Percentiles rank a stretch among this genome's conserved stretches.
Evolutionary conservation across 2,113 vertebrate genomes (phyloP).

Genomic region (Bubo blakistoni): DNA sequence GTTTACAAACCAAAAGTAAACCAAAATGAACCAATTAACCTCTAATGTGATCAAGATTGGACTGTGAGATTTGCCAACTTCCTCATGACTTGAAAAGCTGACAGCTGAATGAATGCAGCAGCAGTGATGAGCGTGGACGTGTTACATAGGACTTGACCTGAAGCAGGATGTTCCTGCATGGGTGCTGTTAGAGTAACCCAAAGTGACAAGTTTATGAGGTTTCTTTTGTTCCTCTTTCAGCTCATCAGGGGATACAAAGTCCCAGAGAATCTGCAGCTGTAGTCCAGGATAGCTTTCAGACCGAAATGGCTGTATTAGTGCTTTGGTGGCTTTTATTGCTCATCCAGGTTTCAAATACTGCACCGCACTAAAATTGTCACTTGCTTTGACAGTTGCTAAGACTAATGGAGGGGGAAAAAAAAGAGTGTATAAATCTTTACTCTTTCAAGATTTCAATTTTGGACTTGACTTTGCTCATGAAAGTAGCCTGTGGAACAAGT

Average conservation of each 20-base stretch:
- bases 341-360: neutral
- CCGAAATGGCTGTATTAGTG: neutral
- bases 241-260: neutral
- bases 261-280: neutral
- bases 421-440: neutral
- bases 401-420: neutral
- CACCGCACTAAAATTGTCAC: neutral
- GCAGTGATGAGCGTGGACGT: neutral
- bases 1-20: neutral
- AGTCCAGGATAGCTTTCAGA: neutral
- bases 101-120: neutral
- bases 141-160: neutral
- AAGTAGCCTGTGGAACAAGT: neutral
- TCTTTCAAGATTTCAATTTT: neutral
- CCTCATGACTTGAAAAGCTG: neutral
- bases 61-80: neutral
- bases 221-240: neutral
- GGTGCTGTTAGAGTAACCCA: neutral
- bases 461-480: neutral
- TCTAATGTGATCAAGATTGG: neutral
- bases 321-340: neutral
- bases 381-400: neutral
- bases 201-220: neutral
- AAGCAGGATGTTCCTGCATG: neutral
- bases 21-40: neutral